Evolutionary conservation across 2,888 invertebrate species (phyloP).

Genomic region (Tachina lurida): DNA sequence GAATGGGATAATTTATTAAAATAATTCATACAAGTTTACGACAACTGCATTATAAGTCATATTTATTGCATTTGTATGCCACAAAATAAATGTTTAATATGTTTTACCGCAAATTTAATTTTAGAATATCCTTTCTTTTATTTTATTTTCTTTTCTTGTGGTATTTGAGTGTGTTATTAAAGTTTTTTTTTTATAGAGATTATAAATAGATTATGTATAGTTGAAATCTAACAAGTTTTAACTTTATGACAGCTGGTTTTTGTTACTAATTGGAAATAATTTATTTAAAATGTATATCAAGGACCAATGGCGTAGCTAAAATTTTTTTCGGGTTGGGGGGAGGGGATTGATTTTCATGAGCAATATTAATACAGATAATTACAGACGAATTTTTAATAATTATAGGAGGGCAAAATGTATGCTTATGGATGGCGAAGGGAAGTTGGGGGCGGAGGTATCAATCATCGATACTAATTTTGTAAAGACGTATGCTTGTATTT

Average conservation of each 20-base stretch:
- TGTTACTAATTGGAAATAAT: no score
- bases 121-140: neutral
- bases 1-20: conserved; percentile 38
- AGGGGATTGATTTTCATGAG: no score
- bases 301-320: no score
- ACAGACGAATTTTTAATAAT: no score
- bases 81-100: conserved; percentile 50
- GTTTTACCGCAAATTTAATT: conserved; percentile 47
- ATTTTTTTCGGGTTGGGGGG: no score
- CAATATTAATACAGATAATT: no score
- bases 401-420: no score
- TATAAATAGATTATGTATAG: neutral
- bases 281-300: no score
- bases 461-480: no score
- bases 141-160: neutral
- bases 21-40: conserved; percentile 38
- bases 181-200: neutral
- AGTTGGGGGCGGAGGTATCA: no score
- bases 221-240: neutral
- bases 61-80: conserved; percentile 39
- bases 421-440: no score
- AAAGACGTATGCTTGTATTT: no score
- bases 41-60: conserved; percentile 53
- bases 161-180: neutral
- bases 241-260: neutral